Conservation (phyloP, 1,140 invertebrate species). For the Sipha flava region DNA sequence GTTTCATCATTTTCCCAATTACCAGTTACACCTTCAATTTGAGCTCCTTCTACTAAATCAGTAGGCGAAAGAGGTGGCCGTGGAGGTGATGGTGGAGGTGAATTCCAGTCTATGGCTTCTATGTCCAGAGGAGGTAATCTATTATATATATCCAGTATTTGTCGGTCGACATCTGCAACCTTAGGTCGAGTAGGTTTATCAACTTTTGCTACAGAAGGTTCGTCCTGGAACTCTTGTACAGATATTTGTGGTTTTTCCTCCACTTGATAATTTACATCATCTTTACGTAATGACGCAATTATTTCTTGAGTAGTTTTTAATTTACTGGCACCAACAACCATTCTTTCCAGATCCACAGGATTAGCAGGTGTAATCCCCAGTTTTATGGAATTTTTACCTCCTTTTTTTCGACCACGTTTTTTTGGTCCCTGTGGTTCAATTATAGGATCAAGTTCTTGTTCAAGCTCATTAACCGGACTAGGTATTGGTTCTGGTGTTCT, state of each 20-base stretch:
- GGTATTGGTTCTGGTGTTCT: slow-evolving; percentile 33
- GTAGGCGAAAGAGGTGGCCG: slow-evolving; percentile 36
- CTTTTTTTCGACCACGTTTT: slow-evolving; percentile 61
- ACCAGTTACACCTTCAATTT: slow-evolving; percentile 55
- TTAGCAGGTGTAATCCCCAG: slow-evolving; percentile 34
- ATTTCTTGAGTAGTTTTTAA: slow-evolving; percentile 78
- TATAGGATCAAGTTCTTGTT: slow-evolving; percentile 38
- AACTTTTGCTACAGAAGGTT: neutral
- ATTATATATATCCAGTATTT: slow-evolving; percentile 51
- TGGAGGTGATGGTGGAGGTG: slow-evolving; percentile 39
- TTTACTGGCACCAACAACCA: slow-evolving; percentile 58
- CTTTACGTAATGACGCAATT: slow-evolving; percentile 62
- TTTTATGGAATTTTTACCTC: slow-evolving; percentile 50
- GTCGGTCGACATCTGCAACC: slow-evolving; percentile 29
- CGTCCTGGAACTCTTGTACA: slow-evolving; percentile 19
- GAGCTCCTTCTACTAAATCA: slow-evolving; percentile 44
- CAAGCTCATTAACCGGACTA: slow-evolving; percentile 34
- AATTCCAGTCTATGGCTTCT: slow-evolving; percentile 49
- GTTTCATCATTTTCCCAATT: slow-evolving; percentile 48
- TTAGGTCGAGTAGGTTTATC: slow-evolving; percentile 27
- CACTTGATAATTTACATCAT: slow-evolving; percentile 35
- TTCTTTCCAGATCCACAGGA: slow-evolving; percentile 48
- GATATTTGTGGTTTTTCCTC: slow-evolving; percentile 12
- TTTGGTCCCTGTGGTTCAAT: slow-evolving; percentile 44
- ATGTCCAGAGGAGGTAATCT: slow-evolving; percentile 55